Evolutionary conservation across 2,113 vertebrate species (phyloP).

Genomic region (Dinomys branickii): DNA sequence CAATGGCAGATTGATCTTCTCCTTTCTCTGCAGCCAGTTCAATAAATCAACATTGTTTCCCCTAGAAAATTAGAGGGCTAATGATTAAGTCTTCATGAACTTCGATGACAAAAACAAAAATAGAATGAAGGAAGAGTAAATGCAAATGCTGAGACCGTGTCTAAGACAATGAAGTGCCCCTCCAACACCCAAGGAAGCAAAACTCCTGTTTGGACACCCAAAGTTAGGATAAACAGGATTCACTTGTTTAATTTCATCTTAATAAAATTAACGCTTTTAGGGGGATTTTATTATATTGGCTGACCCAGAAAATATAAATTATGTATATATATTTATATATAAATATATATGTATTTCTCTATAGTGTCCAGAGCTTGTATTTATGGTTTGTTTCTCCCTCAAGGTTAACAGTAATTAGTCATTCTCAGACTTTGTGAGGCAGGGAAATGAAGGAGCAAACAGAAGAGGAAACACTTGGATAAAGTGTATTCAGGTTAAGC

Average conservation of each 20-base stretch:
- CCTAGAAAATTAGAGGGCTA: conserved; percentile 83
- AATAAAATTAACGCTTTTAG: conserved; percentile 4
- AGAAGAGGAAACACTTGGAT: not conserved
- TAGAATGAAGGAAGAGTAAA: conserved; percentile 65
- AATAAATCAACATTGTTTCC: conserved; percentile 82
- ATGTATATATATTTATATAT: not conserved
- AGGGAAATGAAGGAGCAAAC: not conserved
- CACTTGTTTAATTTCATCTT: not conserved
- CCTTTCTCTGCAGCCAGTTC: conserved; percentile 75
- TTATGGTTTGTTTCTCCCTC: not conserved
- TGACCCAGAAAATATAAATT: not conserved
- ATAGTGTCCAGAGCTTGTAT: not conserved
- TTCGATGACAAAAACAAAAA: conserved; percentile 84
- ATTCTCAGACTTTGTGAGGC: not conserved
- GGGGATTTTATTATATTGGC: not conserved
- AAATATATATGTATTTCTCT: not conserved
- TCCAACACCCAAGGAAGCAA: conserved; percentile 42
- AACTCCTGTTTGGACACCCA: conserved; percentile 50
- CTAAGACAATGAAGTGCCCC: conserved; percentile 35
- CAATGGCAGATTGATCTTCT: conserved; percentile 82
- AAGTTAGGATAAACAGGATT: not conserved
- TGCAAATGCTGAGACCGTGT: conserved; percentile 58
- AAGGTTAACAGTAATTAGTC: not conserved
- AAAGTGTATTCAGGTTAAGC: not conserved
- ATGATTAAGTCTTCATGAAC: conserved; percentile 84